Percentiles rank a stretch among this genome's conserved stretches.
phyloP scores from a whole-genome alignment of 2,113 vertebrate genomes.

The Agelaius phoeniceus region DNA sequence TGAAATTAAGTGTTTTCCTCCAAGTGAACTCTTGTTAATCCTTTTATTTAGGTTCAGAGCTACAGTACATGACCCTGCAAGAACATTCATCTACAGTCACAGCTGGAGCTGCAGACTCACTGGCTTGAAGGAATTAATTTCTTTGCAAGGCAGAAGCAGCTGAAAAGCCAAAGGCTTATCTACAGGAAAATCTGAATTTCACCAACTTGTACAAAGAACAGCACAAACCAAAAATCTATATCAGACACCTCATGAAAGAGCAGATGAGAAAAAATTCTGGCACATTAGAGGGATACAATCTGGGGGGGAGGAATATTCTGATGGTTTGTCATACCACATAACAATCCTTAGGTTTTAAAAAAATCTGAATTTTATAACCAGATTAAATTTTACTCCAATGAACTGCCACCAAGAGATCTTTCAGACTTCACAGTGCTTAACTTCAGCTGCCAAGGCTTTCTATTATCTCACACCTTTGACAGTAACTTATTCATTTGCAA shows the following conservation, averaged over 20 bases:
- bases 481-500: neutral
- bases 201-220: neutral
- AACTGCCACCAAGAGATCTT: neutral
- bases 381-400: neutral
- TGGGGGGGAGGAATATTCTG: accelerated
- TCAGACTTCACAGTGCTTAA: neutral
- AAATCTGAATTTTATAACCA: neutral
- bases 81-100: constrained; percentile 37
- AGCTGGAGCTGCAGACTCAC: constrained; percentile 13
- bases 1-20: constrained; percentile 33
- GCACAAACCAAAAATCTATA: neutral
- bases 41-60: constrained; percentile 41
- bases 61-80: constrained; percentile 25
- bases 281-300: neutral
- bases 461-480: neutral
- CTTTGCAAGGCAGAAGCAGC: neutral
- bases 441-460: neutral
- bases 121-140: constrained; percentile 41
- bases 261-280: neutral
- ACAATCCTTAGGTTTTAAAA: neutral
- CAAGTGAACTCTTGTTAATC: constrained; percentile 31
- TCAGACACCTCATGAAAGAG: neutral
- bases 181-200: neutral
- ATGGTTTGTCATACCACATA: neutral
- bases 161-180: constrained; percentile 21